Base-by-base conservation (phyloP, 2,888 invertebrate genomes). In the Campoplex capitator region DNA sequence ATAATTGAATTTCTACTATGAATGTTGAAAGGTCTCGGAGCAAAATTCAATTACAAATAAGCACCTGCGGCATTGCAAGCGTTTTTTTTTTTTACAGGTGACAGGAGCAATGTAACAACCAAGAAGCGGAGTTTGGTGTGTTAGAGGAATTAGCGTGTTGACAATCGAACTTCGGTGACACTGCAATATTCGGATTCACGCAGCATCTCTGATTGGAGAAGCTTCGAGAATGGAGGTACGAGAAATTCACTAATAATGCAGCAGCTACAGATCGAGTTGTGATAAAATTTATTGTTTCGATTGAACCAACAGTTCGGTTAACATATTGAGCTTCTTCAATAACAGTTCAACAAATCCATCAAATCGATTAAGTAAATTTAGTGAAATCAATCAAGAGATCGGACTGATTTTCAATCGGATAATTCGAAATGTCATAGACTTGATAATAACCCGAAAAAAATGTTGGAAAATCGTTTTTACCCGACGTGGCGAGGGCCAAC, bases 1-100 rank as follows among this genome's bases (percentile, higher is more conserved):
- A 88, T 92, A 92, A 92, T 92, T 90, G 91, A 91, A 92, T 92
- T 92, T 90, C 89, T 87, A 68, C 81, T 82, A 83, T 83, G 87
- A 89, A 90, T 88, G 89, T 81, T 88, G 89, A 89, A 88, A 89
- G 90, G 88, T 68, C 76, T 67, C 89, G 75, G 88, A 91, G 89
- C 86, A 89, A 92, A 92, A 92, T 92, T 91, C 90, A 88, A 89
- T 89, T 89, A 89, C 88, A 87, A 87, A 89, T 88, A 86, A 86
- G 88, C 88, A 84, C 81, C 83, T 82, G 79, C 84, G 86, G 76
- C 83, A 79, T 76, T 85, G 80, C 80, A 38, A 62, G 45, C 35
- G 23, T 23, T 23, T 42, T 45, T 23, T 23, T 42, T 45, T 18
- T 45, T 71, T 42, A 32, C 38, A 80, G 73, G 62, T 35, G 35